phyloP scores from a whole-genome alignment of 2,888 invertebrate species.

The Pseudeuparius sepicola region DNA sequence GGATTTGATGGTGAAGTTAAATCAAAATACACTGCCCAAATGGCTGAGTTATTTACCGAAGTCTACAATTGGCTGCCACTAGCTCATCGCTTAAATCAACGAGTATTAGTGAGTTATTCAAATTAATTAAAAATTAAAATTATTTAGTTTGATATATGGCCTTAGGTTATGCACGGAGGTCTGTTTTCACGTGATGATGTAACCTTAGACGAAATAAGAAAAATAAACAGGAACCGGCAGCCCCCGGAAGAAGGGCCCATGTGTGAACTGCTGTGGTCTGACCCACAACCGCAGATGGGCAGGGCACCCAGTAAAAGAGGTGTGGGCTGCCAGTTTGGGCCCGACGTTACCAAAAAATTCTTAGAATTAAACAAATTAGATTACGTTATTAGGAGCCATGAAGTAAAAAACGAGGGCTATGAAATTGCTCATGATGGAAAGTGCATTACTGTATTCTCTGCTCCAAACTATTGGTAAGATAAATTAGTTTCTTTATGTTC shows the following conservation, averaged over 20 bases:
- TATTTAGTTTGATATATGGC: constrained; percentile 8
- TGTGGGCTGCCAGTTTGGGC: constrained; percentile 97
- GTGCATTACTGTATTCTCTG: constrained; percentile 98
- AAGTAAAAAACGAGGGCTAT: constrained; percentile 94
- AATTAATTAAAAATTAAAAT: constrained; percentile 4
- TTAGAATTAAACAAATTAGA: constrained; percentile 76
- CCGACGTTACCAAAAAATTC: constrained; percentile 88
- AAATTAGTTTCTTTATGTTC: constrained; percentile 10
- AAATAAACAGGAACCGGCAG: constrained; percentile 85
- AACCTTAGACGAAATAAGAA: constrained; percentile 83
- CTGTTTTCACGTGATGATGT: constrained; percentile 89
- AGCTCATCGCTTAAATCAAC: constrained; percentile 86
- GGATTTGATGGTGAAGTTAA: constrained; percentile 98
- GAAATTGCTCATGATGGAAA: constrained; percentile 90
- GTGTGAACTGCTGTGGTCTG: constrained; percentile 99
- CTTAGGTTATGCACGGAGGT: constrained; percentile 94
- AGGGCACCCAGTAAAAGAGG: constrained; percentile 92
- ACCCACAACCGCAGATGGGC: constrained; percentile 86
- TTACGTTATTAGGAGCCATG: constrained; percentile 93
- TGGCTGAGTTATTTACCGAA: constrained; percentile 97
- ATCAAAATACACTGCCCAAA: constrained; percentile 86
- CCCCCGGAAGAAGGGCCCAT: constrained; percentile 94
- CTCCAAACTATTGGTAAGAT: constrained; percentile 95
- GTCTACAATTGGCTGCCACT: constrained; percentile 97
- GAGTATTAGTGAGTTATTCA: constrained; percentile 53